Conservation (phyloP, 2,797 vertebrate genomes). For the Pteronotus mesoamericanus region DNA sequence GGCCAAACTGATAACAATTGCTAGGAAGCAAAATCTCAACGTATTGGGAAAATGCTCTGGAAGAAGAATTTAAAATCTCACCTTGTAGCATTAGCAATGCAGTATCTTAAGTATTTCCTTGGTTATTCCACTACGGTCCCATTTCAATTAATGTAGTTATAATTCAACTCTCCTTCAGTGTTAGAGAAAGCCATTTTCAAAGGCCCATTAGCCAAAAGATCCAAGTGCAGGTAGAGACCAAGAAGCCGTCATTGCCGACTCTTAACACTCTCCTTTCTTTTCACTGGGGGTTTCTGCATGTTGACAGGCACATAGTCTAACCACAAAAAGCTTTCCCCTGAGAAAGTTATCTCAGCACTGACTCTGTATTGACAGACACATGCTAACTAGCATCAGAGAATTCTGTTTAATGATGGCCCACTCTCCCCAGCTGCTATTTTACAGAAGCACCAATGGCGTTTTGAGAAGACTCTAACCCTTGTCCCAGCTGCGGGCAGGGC, state of each 20-base stretch:
- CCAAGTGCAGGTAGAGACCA: neutral
- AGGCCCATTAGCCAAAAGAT: neutral
- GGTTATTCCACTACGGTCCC: neutral
- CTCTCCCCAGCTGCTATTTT: neutral
- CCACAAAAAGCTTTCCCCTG: constrained; percentile 1
- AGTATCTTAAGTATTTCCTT: neutral
- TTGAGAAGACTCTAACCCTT: neutral
- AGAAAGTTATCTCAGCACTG: neutral
- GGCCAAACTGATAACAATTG: neutral
- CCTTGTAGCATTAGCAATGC: neutral
- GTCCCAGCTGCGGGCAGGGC: neutral
- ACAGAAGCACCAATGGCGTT: neutral
- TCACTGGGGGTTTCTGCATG: constrained; percentile 45
- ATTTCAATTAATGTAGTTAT: neutral
- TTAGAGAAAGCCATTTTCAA: constrained; percentile 24
- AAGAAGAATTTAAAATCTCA: neutral
- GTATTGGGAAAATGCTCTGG: neutral
- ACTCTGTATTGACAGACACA: neutral
- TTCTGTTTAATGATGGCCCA: neutral
- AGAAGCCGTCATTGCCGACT: constrained; percentile 53
- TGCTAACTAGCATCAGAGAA: neutral
- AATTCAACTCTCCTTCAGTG: neutral
- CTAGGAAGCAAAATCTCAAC: neutral
- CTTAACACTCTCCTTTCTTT: constrained; percentile 62
- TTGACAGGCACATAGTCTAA: constrained; percentile 18